Base-by-base conservation (phyloP, 2,888 invertebrate genomes). In the Polydrusus cervinus region DNA sequence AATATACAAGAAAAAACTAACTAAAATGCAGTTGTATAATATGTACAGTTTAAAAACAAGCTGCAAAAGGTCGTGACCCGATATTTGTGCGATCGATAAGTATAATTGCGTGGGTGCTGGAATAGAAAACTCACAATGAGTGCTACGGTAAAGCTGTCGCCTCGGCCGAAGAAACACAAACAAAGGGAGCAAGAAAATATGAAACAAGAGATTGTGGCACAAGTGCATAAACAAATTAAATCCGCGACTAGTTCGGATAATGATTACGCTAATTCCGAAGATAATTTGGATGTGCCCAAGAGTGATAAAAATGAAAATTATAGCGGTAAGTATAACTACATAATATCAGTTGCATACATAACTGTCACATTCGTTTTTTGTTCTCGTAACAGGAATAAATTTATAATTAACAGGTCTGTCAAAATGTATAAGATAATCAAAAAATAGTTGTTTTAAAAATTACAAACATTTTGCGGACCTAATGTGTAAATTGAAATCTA, bases 151-250 rank as follows among this genome's bases (percentile, higher is more conserved):
- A 84, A 83, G 79, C 72, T 82, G 40, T 82, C 83, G 45, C 83
- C 85, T 18, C 81, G 83, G 65, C 78, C 85, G 40, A 82, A 84
- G 75, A 85, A 84, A 80, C 83, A 82, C 78, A 83, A 84, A 79
- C 83, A 82, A 75, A 85, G 84, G 80, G 84, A 86, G 34, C 34
- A 34, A 47, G 86, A 87, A 66, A 86, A 86, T 49, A 84, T 84
- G 80, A 85, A 86, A 75, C 84, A 85, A 76, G 87, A 87, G 79
- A 86, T 86, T 9, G 86, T 87, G 9, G 87, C 84, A 8, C 87
- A 86, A 79, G 87, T 87, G 64, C 87, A 87, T 77, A 85, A 85
- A 80, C 78, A 84, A 34, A 82, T 83, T 25, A 82, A 81, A 40
- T 83, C 83, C 0, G 85, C 86, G 14, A 84, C 83, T 6, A 85